Percentiles rank a stretch among this genome's conserved stretches.
Conservation (phyloP, 2,797 vertebrate genomes). For the Sphenodon punctatus region DNA sequence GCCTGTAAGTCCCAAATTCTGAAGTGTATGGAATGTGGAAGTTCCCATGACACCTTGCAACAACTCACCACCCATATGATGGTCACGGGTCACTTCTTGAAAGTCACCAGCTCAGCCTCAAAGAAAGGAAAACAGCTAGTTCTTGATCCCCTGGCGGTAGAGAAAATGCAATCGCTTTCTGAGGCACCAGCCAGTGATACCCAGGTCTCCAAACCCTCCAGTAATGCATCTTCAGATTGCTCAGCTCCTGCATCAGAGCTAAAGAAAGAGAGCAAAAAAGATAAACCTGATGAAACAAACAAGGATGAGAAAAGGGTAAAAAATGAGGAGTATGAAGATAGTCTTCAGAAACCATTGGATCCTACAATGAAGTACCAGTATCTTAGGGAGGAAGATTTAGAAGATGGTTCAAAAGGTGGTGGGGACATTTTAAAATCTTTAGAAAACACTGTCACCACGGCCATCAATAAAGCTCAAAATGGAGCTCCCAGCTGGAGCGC, state of each 20-base stretch:
- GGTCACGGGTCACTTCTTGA: conserved; percentile 98
- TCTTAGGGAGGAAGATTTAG: conserved; percentile 96
- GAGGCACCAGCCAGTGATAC: conserved; percentile 83
- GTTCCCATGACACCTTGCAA: conserved; percentile 96
- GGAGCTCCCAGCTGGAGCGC: conserved; percentile 98
- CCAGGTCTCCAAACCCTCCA: conserved; percentile 73
- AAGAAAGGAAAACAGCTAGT: conserved; percentile 98
- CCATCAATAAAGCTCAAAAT: conserved; percentile 99
- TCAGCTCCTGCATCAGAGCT: conserved; percentile 77
- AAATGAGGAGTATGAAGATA: conserved; percentile 85
- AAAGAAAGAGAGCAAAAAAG: conserved; percentile 84
- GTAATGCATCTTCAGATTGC: conserved; percentile 82
- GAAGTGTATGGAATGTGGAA: conserved; percentile 99
- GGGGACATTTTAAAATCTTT: conserved; percentile 98
- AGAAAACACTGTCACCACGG: conserved; percentile 97
- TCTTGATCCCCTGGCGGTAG: conserved; percentile 93
- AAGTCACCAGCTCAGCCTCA: conserved; percentile 97
- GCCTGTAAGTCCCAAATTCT: conserved; percentile 99
- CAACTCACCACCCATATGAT: conserved; percentile 99
- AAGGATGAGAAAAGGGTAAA: conserved; percentile 84
- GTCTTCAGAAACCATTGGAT: conserved; percentile 86
- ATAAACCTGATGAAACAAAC: conserved; percentile 73
- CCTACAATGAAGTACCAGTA: conserved; percentile 94
- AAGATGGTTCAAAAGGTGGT: conserved; percentile 92
- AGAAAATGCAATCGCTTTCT: conserved; percentile 94